phyloP scores from a whole-genome alignment of 2,888 invertebrate species.

The Notodonta dromedarius region DNA sequence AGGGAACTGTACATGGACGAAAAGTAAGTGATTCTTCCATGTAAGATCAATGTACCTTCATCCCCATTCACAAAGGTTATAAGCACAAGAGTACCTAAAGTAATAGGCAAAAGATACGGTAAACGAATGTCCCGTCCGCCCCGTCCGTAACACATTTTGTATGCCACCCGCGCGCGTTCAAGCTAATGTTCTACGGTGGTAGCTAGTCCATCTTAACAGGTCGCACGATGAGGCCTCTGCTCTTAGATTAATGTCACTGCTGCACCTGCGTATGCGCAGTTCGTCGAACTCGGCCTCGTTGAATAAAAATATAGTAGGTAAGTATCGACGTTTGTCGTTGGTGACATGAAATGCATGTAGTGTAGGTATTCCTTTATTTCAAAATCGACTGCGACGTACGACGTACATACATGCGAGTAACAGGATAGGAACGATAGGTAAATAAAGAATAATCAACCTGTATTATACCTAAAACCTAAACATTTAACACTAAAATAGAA shows the following conservation, averaged over 20 bases:
- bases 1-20: too few relatives aligned
- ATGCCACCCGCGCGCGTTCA: conserved; percentile 12
- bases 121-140: background rate
- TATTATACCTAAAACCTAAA: too few relatives aligned
- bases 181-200: conserved; percentile 48
- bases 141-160: background rate
- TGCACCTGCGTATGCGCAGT: background rate
- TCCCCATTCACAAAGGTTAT: too few relatives aligned
- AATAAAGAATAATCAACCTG: conserved; percentile 4
- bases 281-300: conserved; percentile 16
- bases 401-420: too few relatives aligned
- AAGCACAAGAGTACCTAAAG: too few relatives aligned
- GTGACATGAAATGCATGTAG: conserved; percentile 34
- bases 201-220: conserved; percentile 61
- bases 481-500: too few relatives aligned
- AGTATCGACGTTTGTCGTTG: conserved; percentile 27
- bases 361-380: too few relatives aligned
- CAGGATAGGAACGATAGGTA: background rate
- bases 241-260: background rate
- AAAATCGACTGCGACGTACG: too few relatives aligned
- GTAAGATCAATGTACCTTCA: too few relatives aligned
- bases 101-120: background rate
- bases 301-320: background rate
- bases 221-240: conserved; percentile 15
- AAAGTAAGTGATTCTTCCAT: too few relatives aligned